Conservation (phyloP, 2,888 invertebrate genomes). For the Drosophila silvestris region DNA sequence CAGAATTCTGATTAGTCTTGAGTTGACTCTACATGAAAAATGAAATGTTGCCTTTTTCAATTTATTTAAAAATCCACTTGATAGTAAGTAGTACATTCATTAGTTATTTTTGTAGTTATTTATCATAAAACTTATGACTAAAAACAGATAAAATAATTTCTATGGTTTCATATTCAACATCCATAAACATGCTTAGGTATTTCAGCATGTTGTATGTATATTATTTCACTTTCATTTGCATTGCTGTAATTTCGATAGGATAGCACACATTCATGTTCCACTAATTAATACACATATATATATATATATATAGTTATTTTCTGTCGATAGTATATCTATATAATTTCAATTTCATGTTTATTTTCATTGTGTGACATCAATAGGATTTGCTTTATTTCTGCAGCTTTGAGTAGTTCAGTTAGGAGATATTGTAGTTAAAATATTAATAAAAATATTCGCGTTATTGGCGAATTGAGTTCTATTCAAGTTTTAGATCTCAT, state of each 20-base stretch:
- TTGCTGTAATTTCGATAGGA: constrained; percentile 56
- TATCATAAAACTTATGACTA: constrained; percentile 69
- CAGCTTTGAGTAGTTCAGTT: constrained; percentile 32
- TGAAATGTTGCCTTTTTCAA: constrained; percentile 47
- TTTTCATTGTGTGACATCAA: constrained; percentile 43
- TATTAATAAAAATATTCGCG: constrained; percentile 61
- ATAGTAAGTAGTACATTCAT: constrained; percentile 73
- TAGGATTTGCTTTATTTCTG: constrained; percentile 34
- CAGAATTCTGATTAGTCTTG: not conserved
- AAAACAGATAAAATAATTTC: constrained; percentile 76
- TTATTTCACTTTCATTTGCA: constrained; percentile 27
- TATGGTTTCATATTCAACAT: constrained; percentile 72
- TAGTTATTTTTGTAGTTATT: constrained; percentile 57
- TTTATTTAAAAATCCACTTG: constrained; percentile 68
- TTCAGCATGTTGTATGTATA: constrained; percentile 30
- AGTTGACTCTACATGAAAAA: constrained; percentile 1
- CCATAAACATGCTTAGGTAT: constrained; percentile 42
- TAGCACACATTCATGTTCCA: constrained; percentile 62
- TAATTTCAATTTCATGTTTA: constrained; percentile 42
- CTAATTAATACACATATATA: constrained; percentile 26
- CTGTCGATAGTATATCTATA: constrained; percentile 38
- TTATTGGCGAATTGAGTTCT: constrained; percentile 38
- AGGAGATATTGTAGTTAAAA: constrained; percentile 47
- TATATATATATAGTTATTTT: constrained; percentile 12
- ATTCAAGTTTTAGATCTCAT: constrained; percentile 33